Percentiles rank a stretch among this genome's conserved stretches.
Evolutionary conservation across 2,888 invertebrate genomes (phyloP).

Genomic region (Leptura quadrifasciata): DNA sequence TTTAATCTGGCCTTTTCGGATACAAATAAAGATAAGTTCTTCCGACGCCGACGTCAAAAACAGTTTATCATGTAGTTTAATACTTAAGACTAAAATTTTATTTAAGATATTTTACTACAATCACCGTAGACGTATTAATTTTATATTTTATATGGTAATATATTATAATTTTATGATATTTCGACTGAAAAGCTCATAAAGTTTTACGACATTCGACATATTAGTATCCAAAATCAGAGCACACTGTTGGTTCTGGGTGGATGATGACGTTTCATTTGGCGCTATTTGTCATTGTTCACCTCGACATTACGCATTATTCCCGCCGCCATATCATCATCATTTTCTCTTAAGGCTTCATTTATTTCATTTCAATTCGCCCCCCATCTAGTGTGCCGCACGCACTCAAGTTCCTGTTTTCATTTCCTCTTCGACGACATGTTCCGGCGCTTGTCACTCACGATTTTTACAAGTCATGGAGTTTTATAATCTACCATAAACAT

Average conservation of each 20-base stretch:
- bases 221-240: conserved; percentile 43
- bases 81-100: conserved; percentile 38
- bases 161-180: conserved; percentile 49
- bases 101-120: conserved; percentile 43
- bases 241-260: conserved; percentile 42
- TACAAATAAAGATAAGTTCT: too few relatives aligned
- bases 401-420: conserved; percentile 73
- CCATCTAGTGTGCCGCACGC: conserved; percentile 63
- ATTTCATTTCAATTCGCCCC: conserved; percentile 66
- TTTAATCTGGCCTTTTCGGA: too few relatives aligned
- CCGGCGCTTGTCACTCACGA: conserved; percentile 73
- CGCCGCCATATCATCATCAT: conserved; percentile 72
- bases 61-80: conserved; percentile 18
- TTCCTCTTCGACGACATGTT: conserved; percentile 71
- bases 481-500: conserved; percentile 74
- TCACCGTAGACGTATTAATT: conserved; percentile 41
- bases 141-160: conserved; percentile 45
- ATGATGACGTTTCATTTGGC: conserved; percentile 56
- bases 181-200: conserved; percentile 45
- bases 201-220: conserved; percentile 48
- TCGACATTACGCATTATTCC: conserved; percentile 59
- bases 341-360: conserved; percentile 74
- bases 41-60: not conserved
- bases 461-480: conserved; percentile 75
- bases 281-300: conserved; percentile 68